Conservation (phyloP, 2,113 vertebrate genomes). For the Ardeotis arabs region DNA sequence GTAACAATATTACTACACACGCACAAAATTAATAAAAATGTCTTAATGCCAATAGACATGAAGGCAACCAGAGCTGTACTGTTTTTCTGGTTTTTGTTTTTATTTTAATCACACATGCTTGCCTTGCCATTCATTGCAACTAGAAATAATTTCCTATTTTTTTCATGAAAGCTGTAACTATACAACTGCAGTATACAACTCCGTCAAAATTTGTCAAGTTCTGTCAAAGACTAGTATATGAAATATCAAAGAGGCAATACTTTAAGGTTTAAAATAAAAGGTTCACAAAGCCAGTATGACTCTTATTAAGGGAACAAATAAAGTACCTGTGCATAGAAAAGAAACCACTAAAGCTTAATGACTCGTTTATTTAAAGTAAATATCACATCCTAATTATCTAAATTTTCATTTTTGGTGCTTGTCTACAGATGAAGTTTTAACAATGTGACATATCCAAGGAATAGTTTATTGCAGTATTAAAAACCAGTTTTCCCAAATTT, state of each 20-base stretch:
- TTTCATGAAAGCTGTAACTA: background rate
- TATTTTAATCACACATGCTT: background rate
- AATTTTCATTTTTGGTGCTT: background rate
- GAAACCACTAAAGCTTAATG: background rate
- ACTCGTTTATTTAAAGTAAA: background rate
- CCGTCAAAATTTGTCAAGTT: background rate
- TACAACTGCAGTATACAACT: background rate
- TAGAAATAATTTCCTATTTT: background rate
- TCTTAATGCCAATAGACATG: background rate
- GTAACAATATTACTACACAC: background rate
- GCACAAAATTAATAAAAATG: background rate
- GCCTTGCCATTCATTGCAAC: background rate
- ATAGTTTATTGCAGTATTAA: background rate
- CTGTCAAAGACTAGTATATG: background rate
- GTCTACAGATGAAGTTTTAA: background rate
- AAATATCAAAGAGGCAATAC: background rate
- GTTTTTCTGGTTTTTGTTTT: fast-evolving
- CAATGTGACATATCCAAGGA: background rate
- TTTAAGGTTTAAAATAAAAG: background rate
- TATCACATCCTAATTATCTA: background rate
- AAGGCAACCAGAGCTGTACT: background rate
- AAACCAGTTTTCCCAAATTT: background rate
- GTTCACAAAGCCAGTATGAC: background rate
- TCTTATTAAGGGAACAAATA: background rate
- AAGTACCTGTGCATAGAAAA: background rate